Percentiles rank a stretch among this genome's conserved stretches.
Evolutionary conservation across 2,888 invertebrate species (phyloP).

Genomic region (Pammene aurita): DNA sequence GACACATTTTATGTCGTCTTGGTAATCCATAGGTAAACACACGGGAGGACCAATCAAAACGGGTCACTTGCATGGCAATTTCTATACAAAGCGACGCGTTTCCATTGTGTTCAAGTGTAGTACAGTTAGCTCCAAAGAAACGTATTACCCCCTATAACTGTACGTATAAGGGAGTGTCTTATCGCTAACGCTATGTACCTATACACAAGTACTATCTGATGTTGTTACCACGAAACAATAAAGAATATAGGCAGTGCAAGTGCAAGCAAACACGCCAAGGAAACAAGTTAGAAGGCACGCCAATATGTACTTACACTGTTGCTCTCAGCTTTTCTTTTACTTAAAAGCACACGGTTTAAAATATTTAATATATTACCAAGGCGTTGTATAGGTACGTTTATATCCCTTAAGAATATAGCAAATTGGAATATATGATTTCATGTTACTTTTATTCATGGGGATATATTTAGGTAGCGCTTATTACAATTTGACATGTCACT

Average conservation of each 20-base stretch:
- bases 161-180: conserved; percentile 9
- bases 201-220: conserved; percentile 4
- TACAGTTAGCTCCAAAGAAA: conserved; percentile 1
- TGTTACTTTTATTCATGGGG: too few relatives aligned
- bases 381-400: too few relatives aligned
- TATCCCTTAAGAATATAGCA: too few relatives aligned
- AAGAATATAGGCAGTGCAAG: conserved; percentile 10
- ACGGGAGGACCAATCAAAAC: too few relatives aligned
- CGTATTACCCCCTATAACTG: not conserved
- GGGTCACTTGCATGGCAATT: too few relatives aligned
- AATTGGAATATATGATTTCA: too few relatives aligned
- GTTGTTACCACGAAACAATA: conserved; percentile 6
- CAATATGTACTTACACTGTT: not conserved
- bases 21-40: not conserved
- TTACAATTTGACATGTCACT: too few relatives aligned
- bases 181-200: conserved; percentile 11
- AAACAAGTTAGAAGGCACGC: not conserved
- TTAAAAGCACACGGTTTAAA: not conserved
- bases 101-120: too few relatives aligned
- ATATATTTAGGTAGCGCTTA: too few relatives aligned
- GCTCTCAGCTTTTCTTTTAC: not conserved
- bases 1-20: not conserved
- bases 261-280: conserved; percentile 9
- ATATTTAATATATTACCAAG: not conserved
- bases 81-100: too few relatives aligned